A percentile compares a stretch with the other conserved stretches of the same genome.
Evolutionary conservation across 2,797 vertebrate species (phyloP).

Genomic region (Gymnodraco acuticeps): DNA sequence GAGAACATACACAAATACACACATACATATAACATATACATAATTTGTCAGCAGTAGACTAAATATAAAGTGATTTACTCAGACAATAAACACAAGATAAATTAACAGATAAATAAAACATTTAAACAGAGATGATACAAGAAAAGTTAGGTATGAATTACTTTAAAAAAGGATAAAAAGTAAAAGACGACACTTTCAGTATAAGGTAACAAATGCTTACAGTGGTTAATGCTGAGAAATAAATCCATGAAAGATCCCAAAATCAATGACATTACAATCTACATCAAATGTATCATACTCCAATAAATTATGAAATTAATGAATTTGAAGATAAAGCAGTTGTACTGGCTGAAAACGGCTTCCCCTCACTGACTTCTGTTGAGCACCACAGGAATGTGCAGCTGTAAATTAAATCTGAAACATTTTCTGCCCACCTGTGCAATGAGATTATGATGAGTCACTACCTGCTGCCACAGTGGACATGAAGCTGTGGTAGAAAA

Average conservation of each 20-base stretch:
- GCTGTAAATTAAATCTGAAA: constrained; percentile 11
- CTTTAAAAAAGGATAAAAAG: no score
- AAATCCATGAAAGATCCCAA: neutral
- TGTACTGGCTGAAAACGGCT: neutral
- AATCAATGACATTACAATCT: neutral
- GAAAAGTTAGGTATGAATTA: no score
- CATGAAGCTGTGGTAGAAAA: neutral
- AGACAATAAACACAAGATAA: no score
- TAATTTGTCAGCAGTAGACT: no score
- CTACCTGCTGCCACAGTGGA: constrained; percentile 25
- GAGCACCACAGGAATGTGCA: constrained; percentile 9
- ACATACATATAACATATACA: no score
- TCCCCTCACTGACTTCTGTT: constrained; percentile 11
- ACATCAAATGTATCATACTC: neutral
- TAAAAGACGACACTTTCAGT: no score
- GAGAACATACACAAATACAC: no score
- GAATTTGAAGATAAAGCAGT: neutral
- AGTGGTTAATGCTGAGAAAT: no score
- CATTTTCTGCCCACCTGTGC: constrained; percentile 41
- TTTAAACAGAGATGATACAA: no score
- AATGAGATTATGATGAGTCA: constrained; percentile 50
- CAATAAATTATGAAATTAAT: neutral
- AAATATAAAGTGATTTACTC: no score
- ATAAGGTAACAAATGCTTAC: no score
- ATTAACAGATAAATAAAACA: no score